A percentile compares a stretch with the other conserved stretches of the same genome.
Evolutionary conservation across 2,797 vertebrate genomes (phyloP).

Genomic region (Mus caroli): DNA sequence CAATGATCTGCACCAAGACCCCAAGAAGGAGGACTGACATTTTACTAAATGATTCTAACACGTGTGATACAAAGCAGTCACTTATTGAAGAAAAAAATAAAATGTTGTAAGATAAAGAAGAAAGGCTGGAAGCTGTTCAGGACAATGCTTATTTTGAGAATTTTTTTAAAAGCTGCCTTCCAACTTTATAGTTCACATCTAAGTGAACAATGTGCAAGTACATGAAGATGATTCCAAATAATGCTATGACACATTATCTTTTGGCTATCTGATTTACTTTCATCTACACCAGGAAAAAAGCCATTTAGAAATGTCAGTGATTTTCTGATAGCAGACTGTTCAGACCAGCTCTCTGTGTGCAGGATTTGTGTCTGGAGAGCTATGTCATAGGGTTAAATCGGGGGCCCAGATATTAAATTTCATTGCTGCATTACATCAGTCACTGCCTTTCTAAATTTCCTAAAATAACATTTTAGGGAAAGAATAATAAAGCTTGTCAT

Average conservation of each 20-base stretch:
- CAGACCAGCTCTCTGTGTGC: constrained; percentile 33
- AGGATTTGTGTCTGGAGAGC: too few species aligned
- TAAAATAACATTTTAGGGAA: neutral
- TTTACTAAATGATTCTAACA: neutral
- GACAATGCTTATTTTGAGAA: neutral
- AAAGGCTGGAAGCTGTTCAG: neutral
- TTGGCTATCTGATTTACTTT: constrained; percentile 91
- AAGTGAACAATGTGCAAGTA: neutral
- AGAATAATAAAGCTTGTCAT: neutral
- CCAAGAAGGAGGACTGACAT: neutral
- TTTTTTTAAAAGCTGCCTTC: neutral
- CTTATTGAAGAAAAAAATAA: neutral
- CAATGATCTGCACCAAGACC: neutral
- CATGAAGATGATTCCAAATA: constrained; percentile 86
- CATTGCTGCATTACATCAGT: neutral
- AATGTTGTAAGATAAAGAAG: neutral
- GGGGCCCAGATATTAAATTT: neutral
- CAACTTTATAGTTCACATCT: neutral
- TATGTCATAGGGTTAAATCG: too few species aligned
- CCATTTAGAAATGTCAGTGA: constrained; percentile 90
- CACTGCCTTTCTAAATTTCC: neutral
- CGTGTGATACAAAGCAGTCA: neutral
- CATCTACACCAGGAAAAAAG: constrained; percentile 90
- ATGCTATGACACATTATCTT: constrained; percentile 92
- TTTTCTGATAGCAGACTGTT: constrained; percentile 91